Percentiles rank a stretch among this genome's conserved stretches.
Conservation (phyloP, 1,140 invertebrate genomes). For the Macrocentrus cingulum region DNA sequence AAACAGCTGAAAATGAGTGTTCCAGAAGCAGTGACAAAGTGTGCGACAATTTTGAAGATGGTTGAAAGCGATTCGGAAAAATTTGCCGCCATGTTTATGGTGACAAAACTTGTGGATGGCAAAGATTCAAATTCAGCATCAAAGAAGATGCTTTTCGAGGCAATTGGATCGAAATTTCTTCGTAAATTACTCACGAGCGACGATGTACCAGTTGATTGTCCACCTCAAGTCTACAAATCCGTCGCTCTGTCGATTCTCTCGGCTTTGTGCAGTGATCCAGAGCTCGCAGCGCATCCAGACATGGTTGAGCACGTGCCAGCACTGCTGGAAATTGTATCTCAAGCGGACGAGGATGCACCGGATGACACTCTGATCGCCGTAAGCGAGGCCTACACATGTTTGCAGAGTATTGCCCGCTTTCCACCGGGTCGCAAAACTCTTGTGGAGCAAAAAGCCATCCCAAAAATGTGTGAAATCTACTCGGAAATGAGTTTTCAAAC, state of each 20-base stretch:
- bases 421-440: conserved; percentile 75
- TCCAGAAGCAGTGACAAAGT: conserved; percentile 80
- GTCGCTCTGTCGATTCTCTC: conserved; percentile 83
- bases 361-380: conserved; percentile 86
- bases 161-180: conserved; percentile 83
- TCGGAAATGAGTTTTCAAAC: conserved; percentile 83
- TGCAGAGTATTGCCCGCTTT: conserved; percentile 75
- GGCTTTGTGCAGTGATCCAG: conserved; percentile 77
- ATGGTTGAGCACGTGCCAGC: conserved; percentile 80
- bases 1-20: conserved; percentile 49
- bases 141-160: conserved; percentile 82
- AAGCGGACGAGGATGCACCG: conserved; percentile 76
- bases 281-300: conserved; percentile 76
- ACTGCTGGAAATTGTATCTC: conserved; percentile 78
- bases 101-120: conserved; percentile 82
- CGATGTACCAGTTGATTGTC: conserved; percentile 79
- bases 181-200: conserved; percentile 74
- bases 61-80: conserved; percentile 86
- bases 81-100: conserved; percentile 87
- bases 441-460: conserved; percentile 73
- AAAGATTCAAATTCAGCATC: conserved; percentile 72
- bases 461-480: conserved; percentile 82
- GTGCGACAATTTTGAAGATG: conserved; percentile 73
- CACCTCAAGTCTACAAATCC: conserved; percentile 84
- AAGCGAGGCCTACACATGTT: conserved; percentile 82